Evolutionary conservation across 2,888 invertebrate genomes (phyloP).

Genomic region (Pollenia amentaria): DNA sequence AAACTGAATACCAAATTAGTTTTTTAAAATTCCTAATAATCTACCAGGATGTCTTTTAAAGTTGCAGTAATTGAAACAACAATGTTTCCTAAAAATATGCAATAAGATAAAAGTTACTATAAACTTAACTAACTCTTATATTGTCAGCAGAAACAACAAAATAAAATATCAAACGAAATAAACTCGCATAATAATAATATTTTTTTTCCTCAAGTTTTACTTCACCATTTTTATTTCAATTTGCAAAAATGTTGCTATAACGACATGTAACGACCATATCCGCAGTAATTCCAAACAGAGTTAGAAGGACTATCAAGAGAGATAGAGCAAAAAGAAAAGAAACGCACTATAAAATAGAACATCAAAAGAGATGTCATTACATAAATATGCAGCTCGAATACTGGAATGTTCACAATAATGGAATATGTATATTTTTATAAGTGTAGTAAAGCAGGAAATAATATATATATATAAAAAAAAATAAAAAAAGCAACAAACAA

Average conservation of each 20-base stretch:
- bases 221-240: not conserved
- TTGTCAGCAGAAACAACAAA: conserved; percentile 9
- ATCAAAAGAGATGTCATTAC: not conserved
- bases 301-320: not conserved
- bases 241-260: conserved; percentile 47
- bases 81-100: no score
- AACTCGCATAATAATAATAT: not conserved
- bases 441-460: not conserved
- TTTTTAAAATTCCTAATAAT: no score
- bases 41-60: no score
- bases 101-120: no score
- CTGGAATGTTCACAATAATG: not conserved
- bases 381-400: not conserved
- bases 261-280: not conserved
- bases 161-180: conserved; percentile 10
- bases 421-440: not conserved
- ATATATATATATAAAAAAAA: not conserved
- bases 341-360: not conserved
- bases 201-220: not conserved
- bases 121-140: no score
- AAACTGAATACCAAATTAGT: no score
- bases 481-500: not conserved
- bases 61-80: no score
- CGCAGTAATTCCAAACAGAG: not conserved
- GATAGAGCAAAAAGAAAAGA: no score